Conservation (phyloP, 1,140 invertebrate genomes). For the Ooceraea biroi region DNA sequence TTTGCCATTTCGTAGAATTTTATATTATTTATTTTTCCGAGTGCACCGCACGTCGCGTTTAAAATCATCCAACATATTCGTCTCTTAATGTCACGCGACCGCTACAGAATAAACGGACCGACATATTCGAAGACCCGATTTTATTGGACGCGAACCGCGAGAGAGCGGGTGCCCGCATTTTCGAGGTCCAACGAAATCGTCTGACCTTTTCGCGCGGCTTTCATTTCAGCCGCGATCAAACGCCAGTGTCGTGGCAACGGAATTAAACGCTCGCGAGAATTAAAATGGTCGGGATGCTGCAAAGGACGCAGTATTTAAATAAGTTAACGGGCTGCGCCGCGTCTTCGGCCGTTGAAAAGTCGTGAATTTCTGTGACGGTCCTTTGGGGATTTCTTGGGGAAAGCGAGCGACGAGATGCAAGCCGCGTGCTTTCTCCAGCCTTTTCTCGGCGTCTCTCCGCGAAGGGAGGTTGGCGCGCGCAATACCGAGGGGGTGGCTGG, state of each 20-base stretch:
- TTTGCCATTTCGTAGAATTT: not conserved
- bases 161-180: not conserved
- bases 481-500: slow-evolving; percentile 6
- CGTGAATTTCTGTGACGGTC: slow-evolving; percentile 33
- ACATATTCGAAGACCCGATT: too few relatives aligned
- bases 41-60: not conserved
- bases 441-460: not conserved
- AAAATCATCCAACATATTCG: not conserved
- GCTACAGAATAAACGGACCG: too few relatives aligned
- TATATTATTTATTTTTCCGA: not conserved
- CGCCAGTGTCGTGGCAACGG: not conserved
- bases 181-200: not conserved
- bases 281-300: slow-evolving; percentile 50
- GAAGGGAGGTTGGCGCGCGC: slow-evolving; percentile 19
- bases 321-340: slow-evolving; percentile 45
- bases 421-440: not conserved
- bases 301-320: slow-evolving; percentile 50
- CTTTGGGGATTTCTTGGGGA: slow-evolving; percentile 26
- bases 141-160: not conserved
- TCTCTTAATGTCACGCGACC: too few relatives aligned
- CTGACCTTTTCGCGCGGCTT: not conserved
- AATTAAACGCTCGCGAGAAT: slow-evolving; percentile 14
- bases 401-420: not conserved
- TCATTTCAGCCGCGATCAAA: slow-evolving; percentile 8
- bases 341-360: slow-evolving; percentile 33